A percentile compares a stretch with the other conserved stretches of the same genome.
Evolutionary conservation across 2,113 vertebrate genomes (phyloP).

Genomic region (Pituophis catenifer): DNA sequence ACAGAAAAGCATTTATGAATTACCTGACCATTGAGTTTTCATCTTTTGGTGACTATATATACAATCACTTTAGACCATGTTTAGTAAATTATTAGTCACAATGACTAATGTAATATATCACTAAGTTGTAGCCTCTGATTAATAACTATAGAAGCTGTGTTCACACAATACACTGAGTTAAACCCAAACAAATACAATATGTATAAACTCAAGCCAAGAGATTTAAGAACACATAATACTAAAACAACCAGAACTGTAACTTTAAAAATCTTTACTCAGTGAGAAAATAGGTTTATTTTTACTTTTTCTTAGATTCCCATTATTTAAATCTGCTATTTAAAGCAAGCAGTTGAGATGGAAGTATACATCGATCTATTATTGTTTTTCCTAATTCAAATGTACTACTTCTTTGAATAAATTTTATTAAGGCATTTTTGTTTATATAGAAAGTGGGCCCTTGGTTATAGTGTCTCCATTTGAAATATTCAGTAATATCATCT

Average conservation of each 20-base stretch:
- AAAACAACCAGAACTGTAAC: constrained; percentile 40
- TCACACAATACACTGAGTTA: neutral
- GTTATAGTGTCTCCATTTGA: constrained; percentile 43
- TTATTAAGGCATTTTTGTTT: constrained; percentile 15
- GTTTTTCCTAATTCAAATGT: neutral
- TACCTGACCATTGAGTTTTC: neutral
- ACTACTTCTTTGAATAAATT: neutral
- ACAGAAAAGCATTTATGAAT: neutral
- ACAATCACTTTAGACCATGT: neutral
- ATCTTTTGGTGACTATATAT: neutral
- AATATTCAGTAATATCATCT: constrained; percentile 31
- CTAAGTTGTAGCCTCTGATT: neutral
- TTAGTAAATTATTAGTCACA: neutral
- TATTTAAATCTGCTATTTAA: neutral
- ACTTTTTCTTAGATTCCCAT: constrained; percentile 33
- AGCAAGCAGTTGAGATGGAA: neutral
- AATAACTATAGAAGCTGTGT: neutral
- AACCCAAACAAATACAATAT: neutral
- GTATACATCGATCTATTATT: constrained; percentile 24
- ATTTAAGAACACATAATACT: neutral
- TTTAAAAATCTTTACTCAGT: constrained; percentile 37
- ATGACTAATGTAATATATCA: neutral
- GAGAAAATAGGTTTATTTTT: constrained; percentile 21
- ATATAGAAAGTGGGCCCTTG: constrained; percentile 40
- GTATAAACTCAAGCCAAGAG: neutral